Evolutionary conservation across 2,797 vertebrate species (phyloP).

Genomic region (Champsocephalus esox): DNA sequence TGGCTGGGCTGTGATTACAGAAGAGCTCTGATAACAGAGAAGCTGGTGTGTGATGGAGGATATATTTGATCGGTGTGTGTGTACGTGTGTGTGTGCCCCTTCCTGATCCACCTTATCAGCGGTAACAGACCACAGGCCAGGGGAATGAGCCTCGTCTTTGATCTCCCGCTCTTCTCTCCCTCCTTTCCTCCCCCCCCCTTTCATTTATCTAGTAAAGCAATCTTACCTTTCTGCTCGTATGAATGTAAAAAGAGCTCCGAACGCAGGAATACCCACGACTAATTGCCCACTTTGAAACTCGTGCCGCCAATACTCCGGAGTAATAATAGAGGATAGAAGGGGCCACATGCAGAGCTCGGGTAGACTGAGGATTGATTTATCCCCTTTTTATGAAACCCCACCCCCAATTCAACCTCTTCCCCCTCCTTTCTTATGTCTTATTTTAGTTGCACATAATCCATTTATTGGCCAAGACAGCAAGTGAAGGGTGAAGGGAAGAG

Average conservation of each 20-base stretch:
- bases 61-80: conserved; percentile 18
- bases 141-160: conserved; percentile 56
- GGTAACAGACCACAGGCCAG: conserved; percentile 65
- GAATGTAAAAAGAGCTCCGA: conserved; percentile 48
- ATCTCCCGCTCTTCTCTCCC: conserved; percentile 45
- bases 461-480: conserved; percentile 63
- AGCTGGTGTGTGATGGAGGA: conserved; percentile 17
- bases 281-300: conserved; percentile 65
- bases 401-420: conserved; percentile 28
- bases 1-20: conserved; percentile 57
- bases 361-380: conserved; percentile 61
- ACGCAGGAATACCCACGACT: conserved; percentile 33
- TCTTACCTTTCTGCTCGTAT: conserved; percentile 29
- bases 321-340: conserved; percentile 26
- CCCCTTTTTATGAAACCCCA: conserved; percentile 39
- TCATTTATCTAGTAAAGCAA: conserved; percentile 13
- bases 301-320: background rate
- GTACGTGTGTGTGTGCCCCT: background rate
- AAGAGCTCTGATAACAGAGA: conserved; percentile 28
- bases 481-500: conserved; percentile 58
- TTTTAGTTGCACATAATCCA: conserved; percentile 68
- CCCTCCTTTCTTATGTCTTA: conserved; percentile 37
- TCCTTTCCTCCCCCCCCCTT: conserved; percentile 4
- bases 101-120: conserved; percentile 77
- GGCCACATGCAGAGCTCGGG: conserved; percentile 44